phyloP scores from a whole-genome alignment of 2,113 vertebrate genomes.

The Albula glossodonta region DNA sequence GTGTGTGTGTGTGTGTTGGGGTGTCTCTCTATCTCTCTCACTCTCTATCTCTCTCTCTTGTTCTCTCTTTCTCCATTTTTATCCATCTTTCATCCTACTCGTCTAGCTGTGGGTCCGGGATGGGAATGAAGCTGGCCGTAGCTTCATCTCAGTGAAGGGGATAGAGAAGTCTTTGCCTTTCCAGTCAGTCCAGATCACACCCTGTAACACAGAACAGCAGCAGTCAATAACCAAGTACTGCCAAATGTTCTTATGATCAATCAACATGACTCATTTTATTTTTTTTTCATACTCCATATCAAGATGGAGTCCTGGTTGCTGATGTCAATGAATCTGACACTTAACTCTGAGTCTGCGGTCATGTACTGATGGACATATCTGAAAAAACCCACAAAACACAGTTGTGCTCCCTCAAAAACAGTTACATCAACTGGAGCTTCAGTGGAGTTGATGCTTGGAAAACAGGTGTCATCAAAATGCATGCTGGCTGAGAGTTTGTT shows the following conservation, averaged over 20 bases:
- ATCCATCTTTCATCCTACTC: conserved; percentile 26
- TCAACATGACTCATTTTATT: neutral
- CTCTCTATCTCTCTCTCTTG: neutral
- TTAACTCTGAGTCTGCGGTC: neutral
- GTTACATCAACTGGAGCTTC: neutral
- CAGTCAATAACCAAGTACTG: neutral
- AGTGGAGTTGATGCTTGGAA: neutral
- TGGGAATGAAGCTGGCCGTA: conserved; percentile 75
- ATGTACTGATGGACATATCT: neutral
- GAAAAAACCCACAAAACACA: neutral
- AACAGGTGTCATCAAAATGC: too few relatives aligned
- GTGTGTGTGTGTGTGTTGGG: neutral
- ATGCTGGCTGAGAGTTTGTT: neutral
- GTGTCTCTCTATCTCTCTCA: neutral
- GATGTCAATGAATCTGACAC: neutral
- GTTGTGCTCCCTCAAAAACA: too few relatives aligned
- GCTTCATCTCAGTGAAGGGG: conserved; percentile 93
- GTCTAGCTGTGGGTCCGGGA: conserved; percentile 64
- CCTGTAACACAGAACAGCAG: conserved; percentile 62
- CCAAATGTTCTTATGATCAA: neutral
- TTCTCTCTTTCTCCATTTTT: neutral
- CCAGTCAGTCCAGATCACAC: conserved; percentile 92
- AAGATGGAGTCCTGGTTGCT: too few relatives aligned
- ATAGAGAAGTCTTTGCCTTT: conserved; percentile 89
- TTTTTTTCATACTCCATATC: neutral